These are phyloP conservation scores for Zelostemma sp. DNA, from an alignment of 1,140 invertebrate species.

Conservation along the genomic window DNA sequence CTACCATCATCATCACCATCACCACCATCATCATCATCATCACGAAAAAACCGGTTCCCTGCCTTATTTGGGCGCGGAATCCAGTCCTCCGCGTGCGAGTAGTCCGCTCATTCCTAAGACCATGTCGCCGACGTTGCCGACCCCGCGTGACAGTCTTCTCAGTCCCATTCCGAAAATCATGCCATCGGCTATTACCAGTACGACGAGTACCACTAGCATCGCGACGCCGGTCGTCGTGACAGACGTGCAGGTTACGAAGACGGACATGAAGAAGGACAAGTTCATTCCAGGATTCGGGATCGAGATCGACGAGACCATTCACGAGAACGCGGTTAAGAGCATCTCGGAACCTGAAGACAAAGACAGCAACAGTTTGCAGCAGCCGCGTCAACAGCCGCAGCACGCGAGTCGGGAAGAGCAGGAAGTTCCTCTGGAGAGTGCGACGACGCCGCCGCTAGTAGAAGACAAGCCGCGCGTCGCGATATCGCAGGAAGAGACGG, in stretches of 20 bases:
- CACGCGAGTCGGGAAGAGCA: slow-evolving; percentile 56
- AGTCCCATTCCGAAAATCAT: slow-evolving; percentile 73
- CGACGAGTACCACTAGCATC: slow-evolving; percentile 49
- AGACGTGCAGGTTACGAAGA: slow-evolving; percentile 51
- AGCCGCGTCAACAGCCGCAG: slow-evolving; percentile 37
- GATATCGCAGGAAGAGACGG: slow-evolving; percentile 93
- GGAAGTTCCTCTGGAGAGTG: slow-evolving; percentile 50
- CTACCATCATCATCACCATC: slow-evolving; percentile 76
- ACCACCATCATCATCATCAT: slow-evolving; percentile 70
- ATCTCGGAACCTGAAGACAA: slow-evolving; percentile 75
- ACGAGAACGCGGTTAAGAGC: slow-evolving; percentile 84
- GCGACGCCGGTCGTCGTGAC: slow-evolving; percentile 60
- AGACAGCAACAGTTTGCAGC: slow-evolving; percentile 44
- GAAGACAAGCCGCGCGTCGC: slow-evolving; percentile 85
- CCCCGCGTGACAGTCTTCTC: slow-evolving; percentile 68
- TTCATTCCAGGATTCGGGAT: slow-evolving; percentile 79
- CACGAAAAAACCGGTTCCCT: slow-evolving; percentile 59
- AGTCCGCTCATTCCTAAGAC: slow-evolving; percentile 62
- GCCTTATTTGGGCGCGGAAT: slow-evolving; percentile 62
- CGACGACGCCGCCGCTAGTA: slow-evolving; percentile 61
- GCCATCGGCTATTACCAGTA: slow-evolving; percentile 54
- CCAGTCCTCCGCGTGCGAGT: slow-evolving; percentile 63
- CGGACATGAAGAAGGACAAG: slow-evolving; percentile 73
- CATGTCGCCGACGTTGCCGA: slow-evolving; percentile 61
- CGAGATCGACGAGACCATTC: slow-evolving; percentile 79